Conservation (phyloP, 2,797 vertebrate species). For the Sarcophilus harrisii region DNA sequence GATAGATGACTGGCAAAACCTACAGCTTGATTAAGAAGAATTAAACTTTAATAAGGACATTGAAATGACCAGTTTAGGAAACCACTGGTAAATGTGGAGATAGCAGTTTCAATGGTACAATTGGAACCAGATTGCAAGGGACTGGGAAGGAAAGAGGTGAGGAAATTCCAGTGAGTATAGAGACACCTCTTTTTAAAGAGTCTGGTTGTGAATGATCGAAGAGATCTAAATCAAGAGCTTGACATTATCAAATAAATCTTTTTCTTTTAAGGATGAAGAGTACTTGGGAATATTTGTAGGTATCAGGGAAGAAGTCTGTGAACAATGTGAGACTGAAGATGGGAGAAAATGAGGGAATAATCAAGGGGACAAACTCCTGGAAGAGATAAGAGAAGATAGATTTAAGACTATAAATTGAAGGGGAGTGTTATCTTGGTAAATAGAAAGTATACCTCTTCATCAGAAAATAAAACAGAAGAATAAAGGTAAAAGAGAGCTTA, state of each 20-base stretch:
- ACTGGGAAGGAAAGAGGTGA: neutral
- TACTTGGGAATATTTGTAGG: neutral
- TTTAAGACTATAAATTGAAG: neutral
- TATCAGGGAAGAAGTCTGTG: neutral
- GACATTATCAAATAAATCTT: neutral
- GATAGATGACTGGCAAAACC: neutral
- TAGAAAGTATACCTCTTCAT: neutral
- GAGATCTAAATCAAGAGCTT: neutral
- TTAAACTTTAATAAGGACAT: neutral
- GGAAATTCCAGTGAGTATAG: neutral
- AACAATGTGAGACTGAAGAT: neutral
- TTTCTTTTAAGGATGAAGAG: neutral
- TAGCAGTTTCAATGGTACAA: neutral
- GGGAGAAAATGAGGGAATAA: neutral
- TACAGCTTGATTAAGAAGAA: neutral
- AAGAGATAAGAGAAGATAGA: neutral
- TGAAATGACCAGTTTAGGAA: neutral
- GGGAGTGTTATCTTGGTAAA: neutral
- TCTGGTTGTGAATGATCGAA: neutral
- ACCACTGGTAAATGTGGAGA: neutral
- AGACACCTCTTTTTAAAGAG: neutral
- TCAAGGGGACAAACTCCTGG: neutral
- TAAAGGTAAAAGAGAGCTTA: neutral
- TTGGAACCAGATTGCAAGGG: neutral
- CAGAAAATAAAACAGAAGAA: neutral